Conservation (phyloP, 1,140 invertebrate species). For the Nixonia krombeini region DNA sequence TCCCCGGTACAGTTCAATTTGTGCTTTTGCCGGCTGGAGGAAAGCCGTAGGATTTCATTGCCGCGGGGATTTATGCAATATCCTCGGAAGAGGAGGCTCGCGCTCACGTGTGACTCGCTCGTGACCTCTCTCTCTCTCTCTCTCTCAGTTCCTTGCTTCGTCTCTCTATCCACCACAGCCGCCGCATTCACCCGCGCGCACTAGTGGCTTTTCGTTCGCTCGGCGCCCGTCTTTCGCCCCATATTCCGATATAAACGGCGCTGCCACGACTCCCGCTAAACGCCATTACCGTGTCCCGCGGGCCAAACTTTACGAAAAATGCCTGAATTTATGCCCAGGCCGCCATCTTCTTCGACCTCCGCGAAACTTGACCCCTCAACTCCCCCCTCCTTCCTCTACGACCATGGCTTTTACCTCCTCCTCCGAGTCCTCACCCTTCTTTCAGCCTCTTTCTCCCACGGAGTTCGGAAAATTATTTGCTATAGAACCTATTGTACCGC, state of each 20-base stretch:
- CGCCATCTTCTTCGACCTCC: constrained; percentile 7
- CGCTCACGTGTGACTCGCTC: too few species aligned
- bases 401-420: constrained; percentile 6
- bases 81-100: constrained; percentile 14
- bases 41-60: constrained; percentile 14
- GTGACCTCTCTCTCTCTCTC: background rate
- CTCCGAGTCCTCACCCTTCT: background rate
- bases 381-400: constrained; percentile 34
- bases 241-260: too few species aligned
- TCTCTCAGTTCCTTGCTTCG: too few species aligned
- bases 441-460: constrained; percentile 6
- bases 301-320: constrained; percentile 51
- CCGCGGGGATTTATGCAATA: constrained; percentile 29
- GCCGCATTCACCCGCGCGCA: too few species aligned
- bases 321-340: constrained; percentile 58
- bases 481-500: constrained; percentile 36
- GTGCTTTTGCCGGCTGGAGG: constrained; percentile 3
- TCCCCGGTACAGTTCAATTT: background rate
- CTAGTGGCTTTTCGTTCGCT: background rate
- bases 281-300: constrained; percentile 53
- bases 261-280: constrained; percentile 44
- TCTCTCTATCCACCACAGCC: too few species aligned
- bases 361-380: constrained; percentile 9
- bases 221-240: constrained; percentile 14
- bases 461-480: constrained; percentile 41